Evolutionary conservation across 2,797 vertebrate genomes (phyloP).

Genomic region (Podarcis lilfordi): DNA sequence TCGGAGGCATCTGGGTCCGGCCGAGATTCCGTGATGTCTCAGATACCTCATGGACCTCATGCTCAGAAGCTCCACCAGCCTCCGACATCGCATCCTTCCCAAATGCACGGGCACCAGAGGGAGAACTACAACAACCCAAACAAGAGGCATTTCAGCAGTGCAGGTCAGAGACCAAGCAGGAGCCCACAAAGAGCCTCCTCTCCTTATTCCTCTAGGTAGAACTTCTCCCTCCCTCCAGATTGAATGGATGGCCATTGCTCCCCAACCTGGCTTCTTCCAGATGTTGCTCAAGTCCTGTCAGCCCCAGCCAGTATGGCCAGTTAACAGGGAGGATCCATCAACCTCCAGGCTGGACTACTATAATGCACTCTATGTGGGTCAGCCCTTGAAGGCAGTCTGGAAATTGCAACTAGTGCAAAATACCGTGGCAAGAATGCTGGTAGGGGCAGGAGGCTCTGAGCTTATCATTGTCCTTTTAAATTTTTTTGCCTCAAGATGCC

Average conservation of each 20-base stretch:
- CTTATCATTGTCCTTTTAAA: too few species aligned
- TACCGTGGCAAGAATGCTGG: too few species aligned
- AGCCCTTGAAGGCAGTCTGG: too few species aligned
- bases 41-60: constrained; percentile 78
- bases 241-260: too few species aligned
- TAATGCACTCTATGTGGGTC: too few species aligned
- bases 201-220: background rate
- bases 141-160: constrained; percentile 92
- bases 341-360: too few species aligned
- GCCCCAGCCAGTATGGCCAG: too few species aligned
- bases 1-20: constrained; percentile 90
- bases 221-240: background rate
- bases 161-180: constrained; percentile 67
- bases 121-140: constrained; percentile 85
- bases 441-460: too few species aligned
- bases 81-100: constrained; percentile 77
- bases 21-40: constrained; percentile 86
- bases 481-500: background rate
- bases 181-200: background rate
- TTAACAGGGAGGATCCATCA: too few species aligned
- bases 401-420: too few species aligned
- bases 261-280: too few species aligned
- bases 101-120: constrained; percentile 88
- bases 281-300: too few species aligned
- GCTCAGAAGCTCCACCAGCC: constrained; percentile 82